phyloP scores from a whole-genome alignment of 2,113 vertebrate genomes.

The Triplophysa siluroides region DNA sequence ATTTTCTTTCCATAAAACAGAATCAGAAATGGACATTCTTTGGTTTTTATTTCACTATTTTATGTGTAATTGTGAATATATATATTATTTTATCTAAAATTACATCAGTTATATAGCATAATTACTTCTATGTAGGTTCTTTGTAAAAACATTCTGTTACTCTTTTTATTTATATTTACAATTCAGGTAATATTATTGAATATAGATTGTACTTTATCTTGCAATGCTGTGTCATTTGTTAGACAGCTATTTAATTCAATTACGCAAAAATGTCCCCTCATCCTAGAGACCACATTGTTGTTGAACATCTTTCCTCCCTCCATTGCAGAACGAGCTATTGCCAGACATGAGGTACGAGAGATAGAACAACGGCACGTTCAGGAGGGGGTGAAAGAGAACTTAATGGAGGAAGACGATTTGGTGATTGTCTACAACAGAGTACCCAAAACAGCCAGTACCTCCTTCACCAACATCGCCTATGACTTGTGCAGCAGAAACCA shows the following conservation, averaged over 20 bases:
- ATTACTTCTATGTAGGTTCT: background rate
- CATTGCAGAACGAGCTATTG: slow-evolving; percentile 89
- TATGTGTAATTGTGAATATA: background rate
- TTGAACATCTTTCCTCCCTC: background rate
- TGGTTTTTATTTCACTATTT: background rate
- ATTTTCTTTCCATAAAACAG: background rate
- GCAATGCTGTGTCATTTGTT: background rate
- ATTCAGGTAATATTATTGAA: background rate
- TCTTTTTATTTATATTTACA: background rate
- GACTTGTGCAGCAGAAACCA: slow-evolving; percentile 86
- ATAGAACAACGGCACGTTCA: slow-evolving; percentile 92
- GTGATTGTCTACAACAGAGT: slow-evolving; percentile 98
- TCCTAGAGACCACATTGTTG: background rate
- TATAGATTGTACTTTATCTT: background rate
- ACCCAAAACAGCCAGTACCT: slow-evolving; percentile 98
- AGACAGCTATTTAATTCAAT: background rate
- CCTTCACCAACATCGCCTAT: slow-evolving; percentile 95
- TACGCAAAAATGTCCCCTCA: background rate
- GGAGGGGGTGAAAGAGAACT: slow-evolving; percentile 73
- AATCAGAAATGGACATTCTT: background rate
- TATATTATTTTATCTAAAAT: background rate
- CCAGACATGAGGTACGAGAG: slow-evolving; percentile 93
- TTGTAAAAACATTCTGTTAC: too few relatives aligned
- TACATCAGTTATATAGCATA: too few relatives aligned
- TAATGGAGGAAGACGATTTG: slow-evolving; percentile 78